phyloP scores from a whole-genome alignment of 1,140 invertebrate species.

The Meloidogyne floridensis region DNA sequence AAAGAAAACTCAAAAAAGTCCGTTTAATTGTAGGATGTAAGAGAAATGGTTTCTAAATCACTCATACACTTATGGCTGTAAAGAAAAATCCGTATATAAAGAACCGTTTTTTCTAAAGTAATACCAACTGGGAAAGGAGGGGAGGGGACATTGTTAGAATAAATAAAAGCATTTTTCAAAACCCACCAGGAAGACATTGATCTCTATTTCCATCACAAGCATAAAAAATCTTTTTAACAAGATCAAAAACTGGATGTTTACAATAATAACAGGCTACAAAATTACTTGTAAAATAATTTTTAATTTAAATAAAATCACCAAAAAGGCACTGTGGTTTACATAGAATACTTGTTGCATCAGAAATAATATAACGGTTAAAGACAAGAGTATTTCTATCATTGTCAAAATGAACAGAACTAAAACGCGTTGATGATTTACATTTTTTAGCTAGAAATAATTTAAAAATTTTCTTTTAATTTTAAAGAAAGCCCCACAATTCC shows the following conservation, averaged over 20 bases:
- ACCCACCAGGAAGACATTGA: slow-evolving; percentile 31
- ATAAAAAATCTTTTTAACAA: slow-evolving; percentile 44
- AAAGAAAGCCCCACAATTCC: slow-evolving; percentile 31
- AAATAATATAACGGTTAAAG: slow-evolving; percentile 39
- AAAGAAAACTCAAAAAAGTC: not conserved
- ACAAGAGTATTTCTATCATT: slow-evolving; percentile 25
- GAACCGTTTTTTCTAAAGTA: not conserved
- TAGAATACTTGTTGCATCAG: slow-evolving; percentile 30
- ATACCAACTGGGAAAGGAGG: not conserved
- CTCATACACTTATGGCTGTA: too few species aligned
- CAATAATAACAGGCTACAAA: slow-evolving; percentile 38
- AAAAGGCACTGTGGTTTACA: slow-evolving; percentile 29
- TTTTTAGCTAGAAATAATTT: slow-evolving; percentile 27
- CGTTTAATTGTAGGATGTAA: not conserved
- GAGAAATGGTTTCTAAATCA: too few species aligned
- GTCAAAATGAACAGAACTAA: slow-evolving; percentile 30
- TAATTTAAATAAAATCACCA: not conserved
- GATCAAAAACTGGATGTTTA: slow-evolving; percentile 36
- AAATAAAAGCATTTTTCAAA: not conserved
- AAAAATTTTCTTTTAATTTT: not conserved
- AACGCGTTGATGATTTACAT: slow-evolving; percentile 43
- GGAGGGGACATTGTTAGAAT: too few species aligned
- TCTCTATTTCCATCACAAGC: slow-evolving; percentile 35
- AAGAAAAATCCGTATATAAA: too few species aligned
- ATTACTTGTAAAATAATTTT: not conserved